Base-by-base conservation (phyloP, 2,888 invertebrate genomes). In the Buathra laborator region DNA sequence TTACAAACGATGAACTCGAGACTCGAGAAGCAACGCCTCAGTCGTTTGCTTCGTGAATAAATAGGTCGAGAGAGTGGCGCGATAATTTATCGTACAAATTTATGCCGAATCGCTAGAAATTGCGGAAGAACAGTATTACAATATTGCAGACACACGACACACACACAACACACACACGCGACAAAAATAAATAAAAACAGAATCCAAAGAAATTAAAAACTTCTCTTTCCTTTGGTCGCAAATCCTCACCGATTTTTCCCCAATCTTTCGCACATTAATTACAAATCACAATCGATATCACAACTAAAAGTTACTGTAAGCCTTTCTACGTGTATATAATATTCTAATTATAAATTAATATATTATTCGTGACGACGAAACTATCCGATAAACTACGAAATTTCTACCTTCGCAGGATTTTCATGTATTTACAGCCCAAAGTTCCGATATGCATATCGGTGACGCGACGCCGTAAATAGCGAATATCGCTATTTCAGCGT, bases 231-330 rank as follows among this genome's bases (percentile, higher is more conserved):
- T 80, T 64, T 24, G 16, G 19, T 37, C 56, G 16, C 72, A 44
- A 56, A 24, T 9, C 7, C n/a, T 72, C 24, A 32, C 37, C 48
- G 56, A 56, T 19, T 19, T 12, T 24, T 10, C 37, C 37, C 37
- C 6, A 37, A 53, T n/a, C 43, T 43, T 74, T 48, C 12, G 37
- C 16, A 29, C 37, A 43, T 59, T n/a, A 19, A 56, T 53, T 56
- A 56, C 56, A 74, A 51, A 37, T 75, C 12, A 75, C 24, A 62
- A 32, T 12, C 62, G 10, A 68, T 77, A 74, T 77, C 62, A 68
- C 53, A 37, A 37, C 81, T 78, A 81, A 46, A 78, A 78, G 66
- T 70, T 84, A 74, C 74, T 12, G 70, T 51, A 74, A 84, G 77
- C 81, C 59, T 56, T 67, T 68, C 77, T 81, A 81, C 77, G 43